Base-by-base conservation (phyloP, 2,888 invertebrate species). In the Ormyrus pomaceus region DNA sequence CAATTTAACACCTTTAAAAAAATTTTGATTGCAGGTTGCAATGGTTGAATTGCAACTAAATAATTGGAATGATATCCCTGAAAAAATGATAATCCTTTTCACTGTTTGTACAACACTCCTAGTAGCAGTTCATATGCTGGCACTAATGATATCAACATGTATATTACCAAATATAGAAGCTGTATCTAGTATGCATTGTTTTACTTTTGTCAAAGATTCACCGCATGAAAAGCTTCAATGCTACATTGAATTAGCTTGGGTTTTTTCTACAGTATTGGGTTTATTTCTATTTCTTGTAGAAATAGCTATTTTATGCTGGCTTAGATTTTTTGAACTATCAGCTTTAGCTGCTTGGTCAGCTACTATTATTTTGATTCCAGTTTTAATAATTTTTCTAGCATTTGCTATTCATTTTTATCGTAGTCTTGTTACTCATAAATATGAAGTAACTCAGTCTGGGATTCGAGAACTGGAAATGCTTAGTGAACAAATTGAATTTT, bases 101-200 rank as follows among this genome's bases (percentile, higher is more conserved):
- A 97, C 98, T 50, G 94, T 98, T 0, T 97, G 98, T 88, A 99
- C 99, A 53, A 98, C 98, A 0, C 92, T 99, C 0, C 93, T 99
- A 51, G 99, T 99, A 5, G 97, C 98, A 0, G 98, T 99, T 2
- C 99, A 99, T 91, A 96, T 99, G 95, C 91, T 99, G 83, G 99
- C 99, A 0, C 92, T 99, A 48, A 99, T 99, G 99, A 99, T 99
- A 90, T 98, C 98, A 89, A 99, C 99, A 0, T 99, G 99, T 91
- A 99, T 99, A 84, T 92, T 99, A 84, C 99, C 99, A 19, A 98
- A 99, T 89, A 97, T 99, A 82, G 99, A 99, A 91, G 98, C 98
- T 0, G 96, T 98, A 5, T 97, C 98, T 84, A 97, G 97, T 91
- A 93, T 98, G 70, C 96, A 97, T 91, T 95, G 96, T 88, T 96